phyloP scores from a whole-genome alignment of 1,140 invertebrate species.

The Apis laboriosa region DNA sequence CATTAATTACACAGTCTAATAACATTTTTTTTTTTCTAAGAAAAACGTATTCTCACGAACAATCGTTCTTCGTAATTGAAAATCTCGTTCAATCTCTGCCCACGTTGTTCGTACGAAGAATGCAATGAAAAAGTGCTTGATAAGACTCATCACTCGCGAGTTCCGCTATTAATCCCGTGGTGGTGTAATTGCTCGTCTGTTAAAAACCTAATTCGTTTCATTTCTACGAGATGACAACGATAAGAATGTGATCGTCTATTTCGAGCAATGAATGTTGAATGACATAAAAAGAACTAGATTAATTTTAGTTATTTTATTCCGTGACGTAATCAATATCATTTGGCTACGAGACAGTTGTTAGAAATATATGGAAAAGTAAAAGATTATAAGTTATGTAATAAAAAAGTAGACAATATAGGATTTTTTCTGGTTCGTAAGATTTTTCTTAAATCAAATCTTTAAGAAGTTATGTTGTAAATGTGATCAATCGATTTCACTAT shows the following conservation, averaged over 20 bases:
- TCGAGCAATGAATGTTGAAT: slow-evolving; percentile 23
- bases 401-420: no score
- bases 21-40: background rate
- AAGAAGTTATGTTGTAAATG: no score
- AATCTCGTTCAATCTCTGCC: background rate
- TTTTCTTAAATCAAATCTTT: no score
- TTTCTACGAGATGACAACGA: background rate
- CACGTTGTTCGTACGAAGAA: background rate
- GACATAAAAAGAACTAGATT: no score
- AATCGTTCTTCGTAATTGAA: slow-evolving; percentile 4
- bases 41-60: background rate
- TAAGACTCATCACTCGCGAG: slow-evolving; percentile 5
- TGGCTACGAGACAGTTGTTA: no score
- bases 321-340: no score
- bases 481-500: no score
- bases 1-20: background rate
- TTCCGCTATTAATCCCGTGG: slow-evolving; percentile 24
- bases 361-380: no score
- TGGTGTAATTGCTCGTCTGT: slow-evolving; percentile 59
- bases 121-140: slow-evolving; percentile 1
- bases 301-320: no score
- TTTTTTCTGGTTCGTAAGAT: no score
- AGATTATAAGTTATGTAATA: no score
- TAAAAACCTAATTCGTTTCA: slow-evolving; percentile 62
- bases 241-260: background rate